phyloP scores from a whole-genome alignment of 2,888 invertebrate species.

The Bhutanitis thaidina region DNA sequence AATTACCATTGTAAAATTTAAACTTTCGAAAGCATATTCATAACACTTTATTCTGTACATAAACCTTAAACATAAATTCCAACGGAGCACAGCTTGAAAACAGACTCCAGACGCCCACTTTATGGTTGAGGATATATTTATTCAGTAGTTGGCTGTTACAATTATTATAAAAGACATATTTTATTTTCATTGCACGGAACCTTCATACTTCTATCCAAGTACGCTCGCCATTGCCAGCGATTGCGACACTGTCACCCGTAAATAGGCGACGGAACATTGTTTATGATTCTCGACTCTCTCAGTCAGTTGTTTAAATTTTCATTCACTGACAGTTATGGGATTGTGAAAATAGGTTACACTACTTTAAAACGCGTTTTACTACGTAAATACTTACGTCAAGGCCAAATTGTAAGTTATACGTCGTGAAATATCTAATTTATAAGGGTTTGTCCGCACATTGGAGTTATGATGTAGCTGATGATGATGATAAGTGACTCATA shows the following conservation, averaged over 20 bases:
- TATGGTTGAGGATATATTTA: slow-evolving; percentile 19
- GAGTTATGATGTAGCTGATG: too few species aligned
- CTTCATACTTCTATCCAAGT: slow-evolving; percentile 14
- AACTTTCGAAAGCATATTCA: slow-evolving; percentile 9
- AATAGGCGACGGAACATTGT: slow-evolving; percentile 28
- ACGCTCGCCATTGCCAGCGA: slow-evolving; percentile 13
- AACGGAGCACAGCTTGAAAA: slow-evolving; percentile 18
- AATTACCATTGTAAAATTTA: neutral
- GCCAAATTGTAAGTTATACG: slow-evolving; percentile 64
- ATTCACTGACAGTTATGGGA: slow-evolving; percentile 42
- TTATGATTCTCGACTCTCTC: slow-evolving; percentile 30
- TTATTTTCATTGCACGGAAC: slow-evolving; percentile 21
- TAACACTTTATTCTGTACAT: slow-evolving; percentile 14
- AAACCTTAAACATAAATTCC: slow-evolving; percentile 16
- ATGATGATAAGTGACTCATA: too few species aligned
- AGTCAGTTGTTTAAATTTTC: slow-evolving; percentile 47
- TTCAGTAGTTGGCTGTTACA: slow-evolving; percentile 21
- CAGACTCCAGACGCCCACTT: slow-evolving; percentile 18
- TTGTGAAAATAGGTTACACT: slow-evolving; percentile 37
- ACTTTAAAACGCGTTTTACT: slow-evolving; percentile 41
- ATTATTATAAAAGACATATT: slow-evolving; percentile 21
- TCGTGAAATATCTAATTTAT: slow-evolving; percentile 54
- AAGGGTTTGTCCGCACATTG: neutral
- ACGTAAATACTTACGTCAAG: slow-evolving; percentile 37
- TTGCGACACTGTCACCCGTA: slow-evolving; percentile 16